Percentiles rank a stretch among this genome's conserved stretches.
phyloP scores from a whole-genome alignment of 2,888 invertebrate species.

The Sclerodermus sp. region DNA sequence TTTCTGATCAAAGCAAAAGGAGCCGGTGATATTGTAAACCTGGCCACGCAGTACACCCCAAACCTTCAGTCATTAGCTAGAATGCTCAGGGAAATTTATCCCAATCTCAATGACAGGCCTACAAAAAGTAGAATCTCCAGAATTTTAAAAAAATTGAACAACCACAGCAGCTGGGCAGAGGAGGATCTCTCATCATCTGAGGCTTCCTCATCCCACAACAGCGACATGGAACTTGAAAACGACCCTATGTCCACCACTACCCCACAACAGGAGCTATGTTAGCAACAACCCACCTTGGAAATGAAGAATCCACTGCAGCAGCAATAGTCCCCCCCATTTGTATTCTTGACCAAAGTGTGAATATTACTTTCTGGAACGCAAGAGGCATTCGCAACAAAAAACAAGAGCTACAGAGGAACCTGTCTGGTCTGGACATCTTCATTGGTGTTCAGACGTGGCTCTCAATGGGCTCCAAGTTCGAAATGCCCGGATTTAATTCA shows the following conservation, averaged over 20 bases:
- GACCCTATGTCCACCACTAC: too few relatives aligned
- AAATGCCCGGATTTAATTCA: slow-evolving; percentile 5
- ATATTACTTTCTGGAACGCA: slow-evolving; percentile 7
- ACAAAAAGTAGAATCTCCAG: not conserved
- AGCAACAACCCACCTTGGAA: too few relatives aligned
- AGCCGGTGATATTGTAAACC: not conserved
- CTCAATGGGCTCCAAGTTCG: not conserved
- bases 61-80: not conserved
- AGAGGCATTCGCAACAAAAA: slow-evolving; percentile 1
- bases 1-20: too few relatives aligned
- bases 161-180: too few relatives aligned
- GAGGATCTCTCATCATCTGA: too few relatives aligned
- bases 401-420: not conserved
- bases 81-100: not conserved
- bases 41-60: not conserved
- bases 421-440: slow-evolving; percentile 1
- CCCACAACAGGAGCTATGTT: too few relatives aligned
- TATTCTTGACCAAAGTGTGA: too few relatives aligned
- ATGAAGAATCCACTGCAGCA: too few relatives aligned
- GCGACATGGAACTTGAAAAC: too few relatives aligned
- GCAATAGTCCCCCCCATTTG: too few relatives aligned
- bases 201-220: too few relatives aligned
- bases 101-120: not conserved
- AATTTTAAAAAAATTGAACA: not conserved
- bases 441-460: slow-evolving; percentile 11